phyloP scores from a whole-genome alignment of 2,113 vertebrate genomes.

The Speoplatyrhinus poulsoni region DNA sequence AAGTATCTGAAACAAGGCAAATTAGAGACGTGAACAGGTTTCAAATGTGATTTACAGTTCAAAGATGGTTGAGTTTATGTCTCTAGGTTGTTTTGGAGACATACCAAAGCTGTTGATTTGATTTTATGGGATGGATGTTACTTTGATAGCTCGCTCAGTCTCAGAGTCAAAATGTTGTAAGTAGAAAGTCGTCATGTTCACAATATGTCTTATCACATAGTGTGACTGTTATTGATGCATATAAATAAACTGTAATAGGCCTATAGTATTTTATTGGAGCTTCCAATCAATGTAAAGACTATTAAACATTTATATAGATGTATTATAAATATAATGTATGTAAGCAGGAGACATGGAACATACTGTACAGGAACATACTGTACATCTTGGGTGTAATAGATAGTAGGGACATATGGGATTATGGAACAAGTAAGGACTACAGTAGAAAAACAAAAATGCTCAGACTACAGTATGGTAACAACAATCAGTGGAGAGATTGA shows the following conservation, averaged over 20 bases:
- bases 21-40: slow-evolving; percentile 69
- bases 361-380: too few species aligned
- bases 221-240: slow-evolving; percentile 44
- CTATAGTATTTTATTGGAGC: slow-evolving; percentile 51
- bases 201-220: slow-evolving; percentile 60
- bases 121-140: slow-evolving; percentile 67
- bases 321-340: too few species aligned
- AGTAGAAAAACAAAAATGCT: too few species aligned
- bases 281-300: slow-evolving; percentile 38
- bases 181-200: slow-evolving; percentile 68
- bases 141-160: slow-evolving; percentile 59
- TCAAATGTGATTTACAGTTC: slow-evolving; percentile 75
- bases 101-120: slow-evolving; percentile 72
- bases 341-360: too few species aligned
- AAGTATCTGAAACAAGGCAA: slow-evolving; percentile 70
- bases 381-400: too few species aligned
- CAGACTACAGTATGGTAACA: too few species aligned
- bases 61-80: slow-evolving; percentile 64
- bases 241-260: slow-evolving; percentile 34
- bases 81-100: slow-evolving; percentile 72
- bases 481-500: too few species aligned
- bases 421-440: too few species aligned
- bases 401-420: too few species aligned
- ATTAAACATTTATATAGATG: background rate
- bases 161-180: slow-evolving; percentile 67